These are phyloP conservation scores for Anguilla rostrata DNA, from an alignment of 2,113 vertebrate species.

Conservation along the genomic window DNA sequence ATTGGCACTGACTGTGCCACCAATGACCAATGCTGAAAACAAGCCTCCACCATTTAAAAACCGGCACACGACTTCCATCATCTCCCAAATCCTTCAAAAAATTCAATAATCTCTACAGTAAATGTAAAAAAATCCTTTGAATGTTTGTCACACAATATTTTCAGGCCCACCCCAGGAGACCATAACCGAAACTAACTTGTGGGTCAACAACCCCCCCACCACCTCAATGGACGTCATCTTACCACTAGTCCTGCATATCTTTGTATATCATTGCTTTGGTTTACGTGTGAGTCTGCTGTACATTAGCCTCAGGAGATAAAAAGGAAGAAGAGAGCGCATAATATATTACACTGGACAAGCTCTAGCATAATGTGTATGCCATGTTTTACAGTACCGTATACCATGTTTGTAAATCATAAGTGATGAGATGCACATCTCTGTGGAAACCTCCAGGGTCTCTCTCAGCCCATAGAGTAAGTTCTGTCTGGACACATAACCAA, in stretches of 20 bases:
- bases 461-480: background rate
- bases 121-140: background rate
- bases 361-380: background rate
- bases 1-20: background rate
- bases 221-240: background rate
- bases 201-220: background rate
- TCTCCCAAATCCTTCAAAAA: background rate
- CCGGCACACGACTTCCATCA: background rate
- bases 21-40: background rate
- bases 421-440: background rate
- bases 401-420: background rate
- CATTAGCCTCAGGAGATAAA: background rate
- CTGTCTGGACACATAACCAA: background rate
- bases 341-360: background rate
- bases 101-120: background rate
- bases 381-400: background rate
- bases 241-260: background rate
- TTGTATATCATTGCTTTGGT: background rate
- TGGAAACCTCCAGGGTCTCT: background rate
- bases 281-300: background rate
- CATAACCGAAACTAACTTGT: background rate
- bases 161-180: background rate
- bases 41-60: background rate
- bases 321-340: background rate
- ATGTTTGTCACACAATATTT: background rate